A percentile compares a stretch with the other conserved stretches of the same genome.
Evolutionary conservation across 1,140 invertebrate species (phyloP).

Genomic region (Dendrolimus punctatus): DNA sequence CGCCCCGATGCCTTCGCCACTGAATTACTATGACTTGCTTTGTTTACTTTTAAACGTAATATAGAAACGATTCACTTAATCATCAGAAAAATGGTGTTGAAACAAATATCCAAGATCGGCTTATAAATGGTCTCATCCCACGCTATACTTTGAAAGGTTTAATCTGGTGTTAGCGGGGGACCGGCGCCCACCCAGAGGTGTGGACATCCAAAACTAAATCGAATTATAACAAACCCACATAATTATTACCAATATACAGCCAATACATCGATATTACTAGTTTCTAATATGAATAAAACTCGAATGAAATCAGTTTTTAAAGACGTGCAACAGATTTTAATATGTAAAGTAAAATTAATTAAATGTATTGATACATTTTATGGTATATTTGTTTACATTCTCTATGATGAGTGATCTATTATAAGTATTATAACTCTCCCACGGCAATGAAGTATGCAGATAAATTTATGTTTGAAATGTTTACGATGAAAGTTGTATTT

Average conservation of each 20-base stretch:
- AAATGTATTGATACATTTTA: conserved; percentile 23
- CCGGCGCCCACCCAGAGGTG: conserved; percentile 60
- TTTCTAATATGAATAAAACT: conserved; percentile 19
- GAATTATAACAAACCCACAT: conserved; percentile 38
- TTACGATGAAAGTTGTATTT: no score
- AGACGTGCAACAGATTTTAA: not conserved
- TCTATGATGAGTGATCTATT: conserved; percentile 24
- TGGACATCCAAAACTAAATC: conserved; percentile 56
- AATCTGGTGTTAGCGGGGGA: conserved; percentile 53
- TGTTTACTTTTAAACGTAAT: not conserved
- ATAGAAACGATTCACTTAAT: conserved; percentile 27
- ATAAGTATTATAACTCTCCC: conserved; percentile 9
- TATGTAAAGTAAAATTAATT: conserved; percentile 12
- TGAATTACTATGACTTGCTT: no score
- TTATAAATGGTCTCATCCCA: conserved; percentile 57
- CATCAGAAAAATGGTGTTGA: conserved; percentile 39
- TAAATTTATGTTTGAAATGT: conserved; percentile 10
- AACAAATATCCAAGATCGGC: conserved; percentile 45
- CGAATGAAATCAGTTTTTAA: not conserved
- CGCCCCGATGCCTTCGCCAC: no score
- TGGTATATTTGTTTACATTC: conserved; percentile 24
- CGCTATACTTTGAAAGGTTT: conserved; percentile 44
- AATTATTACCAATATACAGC: conserved; percentile 9
- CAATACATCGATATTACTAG: conserved; percentile 4
- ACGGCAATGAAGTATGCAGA: no score